phyloP scores from a whole-genome alignment of 2,113 vertebrate species.

The Holacanthus passer region DNA sequence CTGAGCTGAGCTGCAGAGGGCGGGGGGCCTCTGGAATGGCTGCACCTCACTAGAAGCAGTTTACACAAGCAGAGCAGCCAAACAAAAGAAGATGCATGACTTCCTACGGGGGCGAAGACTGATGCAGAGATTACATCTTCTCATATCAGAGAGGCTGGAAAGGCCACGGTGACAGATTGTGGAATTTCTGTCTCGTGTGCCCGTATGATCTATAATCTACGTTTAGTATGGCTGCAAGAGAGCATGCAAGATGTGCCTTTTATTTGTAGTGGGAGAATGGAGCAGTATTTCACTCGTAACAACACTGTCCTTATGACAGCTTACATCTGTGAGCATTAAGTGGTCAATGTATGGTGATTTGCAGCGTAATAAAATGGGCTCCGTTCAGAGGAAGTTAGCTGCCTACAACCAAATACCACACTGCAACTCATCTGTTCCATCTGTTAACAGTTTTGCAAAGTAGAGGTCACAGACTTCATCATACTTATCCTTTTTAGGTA shows the following conservation, averaged over 20 bases:
- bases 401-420: conserved; percentile 50
- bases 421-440: conserved; percentile 64
- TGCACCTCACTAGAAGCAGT: conserved; percentile 64
- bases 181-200: conserved; percentile 37
- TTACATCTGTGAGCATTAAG: conserved; percentile 57
- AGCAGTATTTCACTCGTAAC: conserved; percentile 34
- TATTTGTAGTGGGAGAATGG: conserved; percentile 16
- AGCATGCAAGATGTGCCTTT: conserved; percentile 19
- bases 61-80: conserved; percentile 72
- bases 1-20: conserved; percentile 47
- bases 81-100: conserved; percentile 74
- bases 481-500: conserved; percentile 80
- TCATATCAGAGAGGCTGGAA: conserved; percentile 60
- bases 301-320: conserved; percentile 43
- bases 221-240: conserved; percentile 17
- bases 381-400: conserved; percentile 46
- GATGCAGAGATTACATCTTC: conserved; percentile 73
- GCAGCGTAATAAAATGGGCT: conserved; percentile 50
- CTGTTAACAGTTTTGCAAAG: conserved; percentile 70
- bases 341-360: conserved; percentile 56
- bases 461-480: conserved; percentile 60
- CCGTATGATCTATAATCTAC: conserved; percentile 53
- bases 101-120: conserved; percentile 48
- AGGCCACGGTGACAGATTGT: conserved; percentile 62
- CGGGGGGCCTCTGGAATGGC: conserved; percentile 26